phyloP scores from a whole-genome alignment of 2,888 invertebrate genomes.

The Oligia latruncula region DNA sequence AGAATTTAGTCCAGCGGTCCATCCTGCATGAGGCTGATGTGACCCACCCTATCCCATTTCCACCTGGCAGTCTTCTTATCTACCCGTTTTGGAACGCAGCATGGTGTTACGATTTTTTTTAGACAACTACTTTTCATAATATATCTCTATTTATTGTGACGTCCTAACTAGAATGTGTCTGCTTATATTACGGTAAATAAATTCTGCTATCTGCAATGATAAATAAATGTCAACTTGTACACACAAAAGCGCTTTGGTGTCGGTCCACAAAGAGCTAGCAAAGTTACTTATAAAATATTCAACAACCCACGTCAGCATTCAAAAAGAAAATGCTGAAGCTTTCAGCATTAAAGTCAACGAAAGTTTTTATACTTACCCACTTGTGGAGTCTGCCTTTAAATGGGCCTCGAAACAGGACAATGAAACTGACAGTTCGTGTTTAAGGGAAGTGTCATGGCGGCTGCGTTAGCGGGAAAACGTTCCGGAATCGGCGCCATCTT shows the following conservation, averaged over 20 bases:
- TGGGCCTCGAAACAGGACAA: slow-evolving; percentile 63
- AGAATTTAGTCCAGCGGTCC: background rate
- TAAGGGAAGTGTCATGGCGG: slow-evolving; percentile 70
- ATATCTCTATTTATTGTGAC: background rate
- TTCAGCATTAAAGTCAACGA: slow-evolving; percentile 53
- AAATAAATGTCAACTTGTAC: slow-evolving; percentile 52
- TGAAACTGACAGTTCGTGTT: slow-evolving; percentile 64
- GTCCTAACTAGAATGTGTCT: slow-evolving; percentile 2
- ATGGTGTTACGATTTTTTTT: background rate
- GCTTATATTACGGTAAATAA: slow-evolving; percentile 29
- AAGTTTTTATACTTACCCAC: slow-evolving; percentile 60
- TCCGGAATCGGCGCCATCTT: slow-evolving; percentile 57
- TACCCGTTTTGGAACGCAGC: background rate
- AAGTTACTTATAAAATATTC: slow-evolving; percentile 62
- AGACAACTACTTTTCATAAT: background rate
- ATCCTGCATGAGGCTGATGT: background rate
- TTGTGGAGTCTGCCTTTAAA: slow-evolving; percentile 63
- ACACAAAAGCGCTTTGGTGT: slow-evolving; percentile 58
- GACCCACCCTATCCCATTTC: background rate
- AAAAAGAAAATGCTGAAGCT: slow-evolving; percentile 62
- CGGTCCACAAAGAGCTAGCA: slow-evolving; percentile 43
- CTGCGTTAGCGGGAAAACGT: slow-evolving; percentile 69
- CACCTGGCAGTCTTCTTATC: too few species aligned
- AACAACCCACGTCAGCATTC: slow-evolving; percentile 59
- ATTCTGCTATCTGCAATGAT: slow-evolving; percentile 36